Evolutionary conservation across 2,888 invertebrate species (phyloP).

Genomic region (Lycocerus yunnanus): DNA sequence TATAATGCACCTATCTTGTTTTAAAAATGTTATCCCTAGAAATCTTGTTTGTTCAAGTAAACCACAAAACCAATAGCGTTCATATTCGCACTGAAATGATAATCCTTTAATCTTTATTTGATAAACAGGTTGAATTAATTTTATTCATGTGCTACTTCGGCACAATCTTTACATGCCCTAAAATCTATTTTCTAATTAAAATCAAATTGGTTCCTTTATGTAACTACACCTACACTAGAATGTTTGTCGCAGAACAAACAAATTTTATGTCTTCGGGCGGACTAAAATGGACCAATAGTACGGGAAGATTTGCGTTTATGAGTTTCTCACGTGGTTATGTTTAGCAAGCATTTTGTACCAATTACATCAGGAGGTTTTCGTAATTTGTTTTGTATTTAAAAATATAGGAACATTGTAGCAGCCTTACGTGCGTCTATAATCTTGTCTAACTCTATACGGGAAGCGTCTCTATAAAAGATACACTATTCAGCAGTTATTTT

Average conservation of each 20-base stretch:
- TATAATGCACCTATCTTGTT: too few species aligned
- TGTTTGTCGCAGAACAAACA: constrained; percentile 26
- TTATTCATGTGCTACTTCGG: constrained; percentile 33
- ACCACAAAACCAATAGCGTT: constrained; percentile 16
- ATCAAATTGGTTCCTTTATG: constrained; percentile 37
- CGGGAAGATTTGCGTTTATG: constrained; percentile 23
- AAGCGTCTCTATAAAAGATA: neutral
- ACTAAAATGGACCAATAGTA: constrained; percentile 23
- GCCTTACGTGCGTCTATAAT: neutral
- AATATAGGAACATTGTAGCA: constrained; percentile 5
- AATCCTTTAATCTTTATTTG: constrained; percentile 40
- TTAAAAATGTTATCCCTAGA: neutral
- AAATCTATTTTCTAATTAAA: constrained; percentile 45
- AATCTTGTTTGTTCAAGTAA: constrained; percentile 28
- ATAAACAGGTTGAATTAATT: constrained; percentile 41
- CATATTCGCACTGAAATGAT: constrained; percentile 30
- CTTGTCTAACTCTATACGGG: neutral
- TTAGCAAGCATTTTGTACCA: constrained; percentile 19
- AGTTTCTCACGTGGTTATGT: constrained; percentile 22
- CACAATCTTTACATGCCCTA: constrained; percentile 37
- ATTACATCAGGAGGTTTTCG: constrained; percentile 9
- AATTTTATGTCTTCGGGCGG: constrained; percentile 25
- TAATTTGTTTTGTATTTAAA: constrained; percentile 19
- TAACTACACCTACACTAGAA: constrained; percentile 14
- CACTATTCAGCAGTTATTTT: neutral